Percentiles rank a stretch among this genome's conserved stretches.
Conservation (phyloP, 1,140 invertebrate genomes). For the Meloidogyne exigua region DNA sequence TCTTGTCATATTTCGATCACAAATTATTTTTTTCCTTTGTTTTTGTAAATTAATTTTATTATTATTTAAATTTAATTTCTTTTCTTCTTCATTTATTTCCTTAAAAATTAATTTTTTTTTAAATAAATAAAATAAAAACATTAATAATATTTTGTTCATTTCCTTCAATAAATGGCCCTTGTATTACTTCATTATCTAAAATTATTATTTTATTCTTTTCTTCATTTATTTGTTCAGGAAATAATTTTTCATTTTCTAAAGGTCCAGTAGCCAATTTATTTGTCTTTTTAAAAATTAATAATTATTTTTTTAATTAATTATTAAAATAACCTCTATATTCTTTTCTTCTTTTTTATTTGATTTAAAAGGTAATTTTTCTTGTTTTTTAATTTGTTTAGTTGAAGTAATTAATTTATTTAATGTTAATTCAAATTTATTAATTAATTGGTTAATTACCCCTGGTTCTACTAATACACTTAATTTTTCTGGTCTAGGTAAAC, state of each 20-base stretch:
- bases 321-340: no score
- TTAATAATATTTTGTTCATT: not conserved
- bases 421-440: not conserved
- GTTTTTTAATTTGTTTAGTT: not conserved
- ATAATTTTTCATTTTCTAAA: not conserved
- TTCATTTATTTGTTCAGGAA: not conserved
- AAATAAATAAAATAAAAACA: no score
- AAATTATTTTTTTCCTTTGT: constrained; percentile 18
- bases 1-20: constrained; percentile 20
- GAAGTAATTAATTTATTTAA: not conserved
- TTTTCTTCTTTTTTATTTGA: no score
- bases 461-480: not conserved
- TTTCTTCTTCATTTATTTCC: not conserved
- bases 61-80: not conserved
- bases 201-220: not conserved
- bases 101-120: not conserved
- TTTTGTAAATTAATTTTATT: constrained; percentile 2
- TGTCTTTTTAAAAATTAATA: not conserved
- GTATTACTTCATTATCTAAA: not conserved
- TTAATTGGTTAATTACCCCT: not conserved
- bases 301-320: no score
- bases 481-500: constrained; percentile 42
- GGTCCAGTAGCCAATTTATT: not conserved
- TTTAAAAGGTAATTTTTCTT: not conserved
- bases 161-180: not conserved